Base-by-base conservation (phyloP, 2,113 vertebrate genomes). In the Psittacus erithacus region DNA sequence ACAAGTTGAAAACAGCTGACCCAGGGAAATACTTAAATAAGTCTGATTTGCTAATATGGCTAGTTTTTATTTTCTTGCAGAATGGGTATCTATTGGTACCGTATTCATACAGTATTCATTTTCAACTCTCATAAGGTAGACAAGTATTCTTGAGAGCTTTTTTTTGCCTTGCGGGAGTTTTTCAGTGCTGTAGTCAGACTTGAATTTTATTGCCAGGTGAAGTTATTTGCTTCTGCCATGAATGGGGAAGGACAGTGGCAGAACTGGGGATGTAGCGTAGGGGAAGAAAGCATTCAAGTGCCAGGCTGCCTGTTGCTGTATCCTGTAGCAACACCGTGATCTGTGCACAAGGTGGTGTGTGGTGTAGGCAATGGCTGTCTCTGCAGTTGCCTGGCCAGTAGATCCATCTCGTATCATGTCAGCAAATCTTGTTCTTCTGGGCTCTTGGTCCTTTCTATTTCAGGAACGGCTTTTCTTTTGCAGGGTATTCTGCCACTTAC, bases 231-330 rank as follows among this genome's bases (percentile, higher is more conserved):
- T 92, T 11, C 46, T n/a, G 20, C 25, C 2, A 1, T 43, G 46
- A 46, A 73, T 55, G 20, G 17, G 62, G 25, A n/a, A 88, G 25
- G 44, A 41, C 53, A 70, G 39, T 55, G 31, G 39, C 20, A 91
- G 57, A 75, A 39, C 7, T 0, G 2, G 62, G 39, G 33, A 28
- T 71, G 35, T 9, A 7, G 4, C 1, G 6, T 4, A 74, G n/a
- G 31, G 31, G 25, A 62, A 57, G 38, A 33, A 25, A 33, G 17
- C 25, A 55, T 22, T 25, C 24, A 35, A 33, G 27, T 29, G n/a
- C 67, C 59, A 44, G 17, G 27, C 38, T 80, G 70, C 41, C 28
- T 50, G 12, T 12, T n/a, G 33, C 44, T 60, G 82, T 28, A 11
- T 59, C 22, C 35, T 69, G 17, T 77, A 59, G 53, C 49, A 57